Percentiles rank a stretch among this genome's conserved stretches.
Conservation (phyloP, 1,140 invertebrate species). For the Drosophila kikkawai region DNA sequence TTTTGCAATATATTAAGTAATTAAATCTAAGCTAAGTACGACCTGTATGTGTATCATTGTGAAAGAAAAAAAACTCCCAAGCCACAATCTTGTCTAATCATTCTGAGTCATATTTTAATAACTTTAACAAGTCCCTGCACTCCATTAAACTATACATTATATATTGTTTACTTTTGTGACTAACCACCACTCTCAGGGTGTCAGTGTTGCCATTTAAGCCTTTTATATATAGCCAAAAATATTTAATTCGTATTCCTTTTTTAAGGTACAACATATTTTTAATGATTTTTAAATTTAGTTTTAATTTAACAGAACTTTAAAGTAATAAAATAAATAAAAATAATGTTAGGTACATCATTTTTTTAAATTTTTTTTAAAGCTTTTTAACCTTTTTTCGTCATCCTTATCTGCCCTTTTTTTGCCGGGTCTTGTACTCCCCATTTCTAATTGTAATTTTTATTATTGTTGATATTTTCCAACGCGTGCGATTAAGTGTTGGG, state of each 20-base stretch:
- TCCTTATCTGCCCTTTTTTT: neutral
- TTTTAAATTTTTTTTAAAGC: no score
- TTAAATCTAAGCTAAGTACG: neutral
- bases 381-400: neutral
- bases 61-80: neutral
- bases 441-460: slow-evolving; percentile 7
- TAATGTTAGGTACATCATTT: no score
- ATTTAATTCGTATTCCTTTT: neutral
- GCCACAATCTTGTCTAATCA: neutral
- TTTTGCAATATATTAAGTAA: neutral
- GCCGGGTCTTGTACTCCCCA: neutral
- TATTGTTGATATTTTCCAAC: slow-evolving; percentile 9
- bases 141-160: neutral
- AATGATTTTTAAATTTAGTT: no score
- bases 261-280: neutral
- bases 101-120: slow-evolving; percentile 9
- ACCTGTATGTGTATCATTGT: neutral
- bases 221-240: neutral
- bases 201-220: neutral
- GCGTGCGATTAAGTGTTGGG: slow-evolving; percentile 25
- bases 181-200: neutral
- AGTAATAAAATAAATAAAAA: neutral
- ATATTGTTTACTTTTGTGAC: slow-evolving; percentile 1
- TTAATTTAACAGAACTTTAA: neutral
- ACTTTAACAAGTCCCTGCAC: neutral